These are phyloP conservation scores for Dendronephthya gigantea DNA, from an alignment of 64 coral and sea anemone species.

Conservation along the genomic window DNA sequence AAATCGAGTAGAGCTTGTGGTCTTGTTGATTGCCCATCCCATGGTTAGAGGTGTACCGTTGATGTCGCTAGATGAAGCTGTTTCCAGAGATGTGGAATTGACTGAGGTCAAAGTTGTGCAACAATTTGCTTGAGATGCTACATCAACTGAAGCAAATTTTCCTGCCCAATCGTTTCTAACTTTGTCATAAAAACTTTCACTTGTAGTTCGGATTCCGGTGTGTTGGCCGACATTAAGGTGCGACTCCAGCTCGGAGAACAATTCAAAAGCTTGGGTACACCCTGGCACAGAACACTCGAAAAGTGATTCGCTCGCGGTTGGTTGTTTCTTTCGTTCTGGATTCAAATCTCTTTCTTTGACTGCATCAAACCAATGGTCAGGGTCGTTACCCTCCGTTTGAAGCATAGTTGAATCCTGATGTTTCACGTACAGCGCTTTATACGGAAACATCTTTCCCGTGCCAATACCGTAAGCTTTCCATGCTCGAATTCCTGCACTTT, in stretches of 20 bases:
- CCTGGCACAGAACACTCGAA: slow-evolving; percentile 52
- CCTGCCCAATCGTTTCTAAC: slow-evolving; percentile 37
- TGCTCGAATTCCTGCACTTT: background rate
- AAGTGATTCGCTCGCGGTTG: background rate
- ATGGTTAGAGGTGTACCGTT: background rate
- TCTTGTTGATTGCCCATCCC: slow-evolving; percentile 48
- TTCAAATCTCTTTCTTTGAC: slow-evolving; percentile 27
- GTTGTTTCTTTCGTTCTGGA: background rate
- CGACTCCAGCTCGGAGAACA: slow-evolving; percentile 53
- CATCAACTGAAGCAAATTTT: slow-evolving; percentile 39
- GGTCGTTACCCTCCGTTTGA: slow-evolving; percentile 27
- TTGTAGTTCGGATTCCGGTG: background rate
- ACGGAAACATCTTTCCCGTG: slow-evolving; percentile 36
- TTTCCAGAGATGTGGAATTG: background rate
- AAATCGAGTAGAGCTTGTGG: slow-evolving; percentile 28
- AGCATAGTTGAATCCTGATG: slow-evolving; percentile 35
- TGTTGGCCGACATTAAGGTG: too few species aligned
- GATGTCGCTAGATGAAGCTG: background rate
- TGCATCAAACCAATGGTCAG: background rate
- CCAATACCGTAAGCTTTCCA: background rate
- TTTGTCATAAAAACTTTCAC: slow-evolving; percentile 30
- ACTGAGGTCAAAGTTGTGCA: background rate
- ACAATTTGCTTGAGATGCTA: background rate
- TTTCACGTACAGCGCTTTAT: slow-evolving; percentile 17
- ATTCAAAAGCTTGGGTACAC: slow-evolving; percentile 42